Percentiles rank a stretch among this genome's conserved stretches.
These are phyloP conservation scores for Orthosia gothica DNA, from an alignment of 2,888 invertebrate species.

Conservation along the genomic window DNA sequence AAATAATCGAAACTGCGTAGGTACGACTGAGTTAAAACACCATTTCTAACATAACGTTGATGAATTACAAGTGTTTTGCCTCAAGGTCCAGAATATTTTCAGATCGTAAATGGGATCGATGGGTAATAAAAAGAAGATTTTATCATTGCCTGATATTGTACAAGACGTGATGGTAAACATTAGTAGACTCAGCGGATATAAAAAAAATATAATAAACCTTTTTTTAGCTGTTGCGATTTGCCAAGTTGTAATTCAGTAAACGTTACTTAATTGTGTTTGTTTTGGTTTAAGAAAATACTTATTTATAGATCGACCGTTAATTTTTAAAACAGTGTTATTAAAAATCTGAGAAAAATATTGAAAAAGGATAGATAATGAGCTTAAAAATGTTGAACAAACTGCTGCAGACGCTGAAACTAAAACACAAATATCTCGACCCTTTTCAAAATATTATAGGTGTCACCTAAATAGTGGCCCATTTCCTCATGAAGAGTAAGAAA, in stretches of 20 bases:
- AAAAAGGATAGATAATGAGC: not conserved
- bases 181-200: conserved; percentile 25
- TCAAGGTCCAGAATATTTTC: conserved; percentile 72
- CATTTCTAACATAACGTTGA: conserved; percentile 69
- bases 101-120: conserved; percentile 67
- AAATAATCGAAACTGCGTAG: conserved; percentile 59
- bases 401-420: too few species aligned
- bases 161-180: conserved; percentile 34
- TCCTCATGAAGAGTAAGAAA: not conserved
- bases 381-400: not conserved
- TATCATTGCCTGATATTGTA: conserved; percentile 61
- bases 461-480: not conserved
- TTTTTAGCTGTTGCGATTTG: conserved; percentile 43
- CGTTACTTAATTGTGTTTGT: conserved; percentile 7
- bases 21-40: conserved; percentile 50
- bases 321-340: too few species aligned
- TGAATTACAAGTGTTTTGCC: conserved; percentile 68
- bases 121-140: conserved; percentile 67
- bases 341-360: not conserved
- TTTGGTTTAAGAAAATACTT: not conserved
- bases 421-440: too few species aligned
- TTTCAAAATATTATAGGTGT: too few species aligned
- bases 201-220: conserved; percentile 45
- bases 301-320: too few species aligned
- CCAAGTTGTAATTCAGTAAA: conserved; percentile 20